These are phyloP conservation scores for Perizoma affinitatum DNA, from an alignment of 2,888 invertebrate genomes.

Conservation along the genomic window DNA sequence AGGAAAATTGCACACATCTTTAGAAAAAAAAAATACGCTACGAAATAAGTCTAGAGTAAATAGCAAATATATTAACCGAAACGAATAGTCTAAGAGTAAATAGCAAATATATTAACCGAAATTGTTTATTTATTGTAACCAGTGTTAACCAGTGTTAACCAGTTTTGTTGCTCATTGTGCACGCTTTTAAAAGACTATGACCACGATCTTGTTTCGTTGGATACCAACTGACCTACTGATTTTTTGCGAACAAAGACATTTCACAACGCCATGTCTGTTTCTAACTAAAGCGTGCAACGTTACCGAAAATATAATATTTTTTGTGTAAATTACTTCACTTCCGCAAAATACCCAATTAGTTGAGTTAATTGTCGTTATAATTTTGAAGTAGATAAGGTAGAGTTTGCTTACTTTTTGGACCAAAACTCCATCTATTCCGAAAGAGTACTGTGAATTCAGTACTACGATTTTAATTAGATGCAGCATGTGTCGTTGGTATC, in stretches of 20 bases:
- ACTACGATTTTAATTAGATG: no score
- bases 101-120: conserved; percentile 12
- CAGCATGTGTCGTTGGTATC: no score
- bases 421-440: no score
- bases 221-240: conserved; percentile 48
- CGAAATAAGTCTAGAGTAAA: background rate
- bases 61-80: conserved; percentile 12
- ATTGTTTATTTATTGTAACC: conserved; percentile 29
- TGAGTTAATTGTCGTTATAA: no score
- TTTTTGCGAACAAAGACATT: conserved; percentile 40
- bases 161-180: conserved; percentile 43
- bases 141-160: conserved; percentile 32
- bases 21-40: no score
- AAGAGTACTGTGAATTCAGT: no score
- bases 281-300: conserved; percentile 3
- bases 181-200: conserved; percentile 52
- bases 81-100: conserved; percentile 2
- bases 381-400: no score
- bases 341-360: background rate
- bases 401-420: no score
- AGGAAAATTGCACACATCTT: no score
- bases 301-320: conserved; percentile 6
- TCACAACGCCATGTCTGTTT: conserved; percentile 16
- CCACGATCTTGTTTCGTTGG: conserved; percentile 50
- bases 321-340: conserved; percentile 8